These are phyloP conservation scores for Bubalus kerabau DNA, from an alignment of 2,113 vertebrate genomes.

Conservation along the genomic window DNA sequence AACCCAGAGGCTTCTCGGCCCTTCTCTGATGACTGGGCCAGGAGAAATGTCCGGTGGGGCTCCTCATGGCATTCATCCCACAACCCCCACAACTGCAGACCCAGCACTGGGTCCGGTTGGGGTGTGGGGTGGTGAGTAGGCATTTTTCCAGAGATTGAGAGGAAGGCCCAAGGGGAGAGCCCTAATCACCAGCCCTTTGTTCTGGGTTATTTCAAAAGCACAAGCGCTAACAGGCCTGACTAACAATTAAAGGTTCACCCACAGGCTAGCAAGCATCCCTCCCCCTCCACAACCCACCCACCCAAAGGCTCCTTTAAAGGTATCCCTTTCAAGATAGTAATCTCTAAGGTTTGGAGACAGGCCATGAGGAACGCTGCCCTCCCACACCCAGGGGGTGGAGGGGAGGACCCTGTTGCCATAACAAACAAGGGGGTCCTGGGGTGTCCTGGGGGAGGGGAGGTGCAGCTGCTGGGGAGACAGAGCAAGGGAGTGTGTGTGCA, in stretches of 20 bases:
- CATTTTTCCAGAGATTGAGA: not conserved
- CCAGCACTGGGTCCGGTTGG: accelerated
- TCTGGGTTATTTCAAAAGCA: not conserved
- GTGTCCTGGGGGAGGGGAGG: not conserved
- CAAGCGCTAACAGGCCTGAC: not conserved
- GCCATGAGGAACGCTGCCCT: not conserved
- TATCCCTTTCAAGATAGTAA: not conserved
- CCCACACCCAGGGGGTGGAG: not conserved
- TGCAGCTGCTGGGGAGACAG: no score
- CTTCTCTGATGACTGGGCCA: not conserved
- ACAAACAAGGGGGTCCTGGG: not conserved
- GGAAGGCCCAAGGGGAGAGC: not conserved
- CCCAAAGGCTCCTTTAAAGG: not conserved
- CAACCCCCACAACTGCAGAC: not conserved
- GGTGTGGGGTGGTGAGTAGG: not conserved
- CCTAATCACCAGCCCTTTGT: not conserved
- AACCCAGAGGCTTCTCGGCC: not conserved
- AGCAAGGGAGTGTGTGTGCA: not conserved
- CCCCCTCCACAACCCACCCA: not conserved
- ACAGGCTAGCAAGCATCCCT: not conserved
- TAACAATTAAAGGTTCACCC: not conserved
- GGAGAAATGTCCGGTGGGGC: not conserved
- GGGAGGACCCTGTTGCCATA: not conserved
- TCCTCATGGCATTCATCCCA: not conserved
- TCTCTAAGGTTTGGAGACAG: not conserved